Base-by-base conservation (phyloP, 2,113 vertebrate species). In the Plotosus lineatus region DNA sequence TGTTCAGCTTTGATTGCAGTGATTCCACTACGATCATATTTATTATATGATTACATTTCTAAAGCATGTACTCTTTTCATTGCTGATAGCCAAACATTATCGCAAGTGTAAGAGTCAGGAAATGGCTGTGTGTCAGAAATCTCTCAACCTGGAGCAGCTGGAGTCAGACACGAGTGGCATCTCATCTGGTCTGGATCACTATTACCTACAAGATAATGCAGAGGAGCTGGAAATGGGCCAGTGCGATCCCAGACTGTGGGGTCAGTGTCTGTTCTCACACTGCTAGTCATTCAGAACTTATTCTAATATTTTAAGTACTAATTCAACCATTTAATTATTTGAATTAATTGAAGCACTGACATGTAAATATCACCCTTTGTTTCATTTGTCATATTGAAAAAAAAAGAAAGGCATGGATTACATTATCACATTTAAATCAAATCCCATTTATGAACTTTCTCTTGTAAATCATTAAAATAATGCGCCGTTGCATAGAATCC, bases 111-210 rank as follows among this genome's bases (percentile, higher is more conserved):
- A 84, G 53, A 46, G 28, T 46, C 51, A 9, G 28, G 58, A 15
- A 40, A 84, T 84, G 83, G 63, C 73, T 58, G 33, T 79, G 50
- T 75, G 40, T 40, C 75, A 71, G 23, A 73, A 53, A 73, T 55
- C 80, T 40, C 69, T 73, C 31, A 14, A 56, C 19, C 71, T 83
- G 56, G 75, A 84, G 65, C 80, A 33, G 9, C 56, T 79, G 83
- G 86, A 83, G 61, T 86, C 85, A 0, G 81, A 84, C 36, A 79
- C 75, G 75, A 85, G 82, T 66, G 71, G 73, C 74, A 82, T 85
- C 75, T 77, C 51, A 19, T 78, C 75, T 19, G 83, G 79, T 36
- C 82, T 86, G 72, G 81, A 87, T 33, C 83, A 81, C 53, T 77
- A 81, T 14, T 80, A 86, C 38, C 79, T 88, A 23, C 86, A 84